These are phyloP conservation scores for Cephus pygmeus DNA, from an alignment of 2,888 invertebrate species.

Conservation along the genomic window DNA sequence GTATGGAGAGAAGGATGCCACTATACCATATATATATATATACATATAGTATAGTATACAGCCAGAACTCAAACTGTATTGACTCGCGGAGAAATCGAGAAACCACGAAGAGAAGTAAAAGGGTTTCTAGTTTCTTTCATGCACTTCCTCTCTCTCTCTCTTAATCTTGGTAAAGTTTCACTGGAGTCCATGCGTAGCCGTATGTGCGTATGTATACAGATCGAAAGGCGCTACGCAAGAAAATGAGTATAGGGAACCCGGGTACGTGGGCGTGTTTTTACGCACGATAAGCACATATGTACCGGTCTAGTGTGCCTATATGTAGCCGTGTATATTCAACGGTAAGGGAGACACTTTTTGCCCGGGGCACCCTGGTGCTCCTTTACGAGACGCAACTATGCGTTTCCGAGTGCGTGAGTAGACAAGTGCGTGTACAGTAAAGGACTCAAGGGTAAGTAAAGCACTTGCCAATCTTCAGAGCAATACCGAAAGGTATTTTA, in stretches of 20 bases:
- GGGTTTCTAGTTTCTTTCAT: not conserved
- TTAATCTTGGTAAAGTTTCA: not conserved
- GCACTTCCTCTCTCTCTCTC: not conserved
- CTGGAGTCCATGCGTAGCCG: not conserved
- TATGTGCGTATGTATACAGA: not conserved
- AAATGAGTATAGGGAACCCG: not conserved
- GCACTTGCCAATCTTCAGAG: not conserved
- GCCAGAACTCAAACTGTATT: not conserved
- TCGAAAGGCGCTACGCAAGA: not conserved
- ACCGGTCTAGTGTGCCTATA: not conserved
- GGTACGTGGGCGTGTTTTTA: not conserved
- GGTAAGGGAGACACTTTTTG: not conserved
- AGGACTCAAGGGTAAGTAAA: not conserved
- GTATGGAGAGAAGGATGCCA: not conserved
- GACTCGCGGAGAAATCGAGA: conserved; percentile 4
- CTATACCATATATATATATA: not conserved
- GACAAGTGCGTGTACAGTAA: not conserved
- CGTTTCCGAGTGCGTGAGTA: not conserved
- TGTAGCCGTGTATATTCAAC: not conserved
- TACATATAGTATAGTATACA: not conserved
- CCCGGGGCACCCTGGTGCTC: not conserved
- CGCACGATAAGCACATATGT: not conserved
- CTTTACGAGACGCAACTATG: not conserved
- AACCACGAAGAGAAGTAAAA: not conserved
- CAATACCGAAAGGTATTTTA: not conserved